Conservation (phyloP, 2,797 vertebrate genomes). For the Pteronotus mesoamericanus region DNA sequence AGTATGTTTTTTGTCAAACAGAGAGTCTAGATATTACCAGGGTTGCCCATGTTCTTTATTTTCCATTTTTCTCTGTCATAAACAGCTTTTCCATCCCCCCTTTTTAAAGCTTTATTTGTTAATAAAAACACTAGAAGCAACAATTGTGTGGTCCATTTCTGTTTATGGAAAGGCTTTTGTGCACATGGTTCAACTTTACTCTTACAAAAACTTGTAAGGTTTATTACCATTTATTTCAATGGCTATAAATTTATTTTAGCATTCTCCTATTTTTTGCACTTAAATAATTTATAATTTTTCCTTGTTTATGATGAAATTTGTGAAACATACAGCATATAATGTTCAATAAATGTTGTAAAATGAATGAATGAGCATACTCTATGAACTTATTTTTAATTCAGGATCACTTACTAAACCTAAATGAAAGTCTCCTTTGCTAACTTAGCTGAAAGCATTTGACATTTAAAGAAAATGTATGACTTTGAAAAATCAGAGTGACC, state of each 20-base stretch:
- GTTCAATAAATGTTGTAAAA: not conserved
- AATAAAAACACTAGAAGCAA: not conserved
- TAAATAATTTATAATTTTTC: not conserved
- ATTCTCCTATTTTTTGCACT: not conserved
- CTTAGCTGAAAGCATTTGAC: not conserved
- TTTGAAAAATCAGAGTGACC: not conserved
- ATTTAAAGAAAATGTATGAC: not conserved
- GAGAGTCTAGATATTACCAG: not conserved
- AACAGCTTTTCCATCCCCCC: not conserved
- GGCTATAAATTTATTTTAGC: not conserved
- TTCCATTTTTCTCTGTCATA: not conserved
- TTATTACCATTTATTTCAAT: not conserved
- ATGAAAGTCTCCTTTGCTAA: not conserved
- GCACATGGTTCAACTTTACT: not conserved
- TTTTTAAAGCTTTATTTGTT: not conserved
- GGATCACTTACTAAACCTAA: not conserved
- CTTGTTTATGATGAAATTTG: not conserved
- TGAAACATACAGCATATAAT: not conserved
- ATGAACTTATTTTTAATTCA: not conserved
- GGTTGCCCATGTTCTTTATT: not conserved
- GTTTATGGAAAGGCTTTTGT: not conserved
- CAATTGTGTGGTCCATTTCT: not conserved
- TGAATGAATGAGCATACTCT: not conserved
- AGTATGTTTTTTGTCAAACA: not conserved
- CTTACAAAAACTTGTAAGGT: not conserved